Evolutionary conservation across 2,113 vertebrate species (phyloP).

Genomic region (Riparia riparia): DNA sequence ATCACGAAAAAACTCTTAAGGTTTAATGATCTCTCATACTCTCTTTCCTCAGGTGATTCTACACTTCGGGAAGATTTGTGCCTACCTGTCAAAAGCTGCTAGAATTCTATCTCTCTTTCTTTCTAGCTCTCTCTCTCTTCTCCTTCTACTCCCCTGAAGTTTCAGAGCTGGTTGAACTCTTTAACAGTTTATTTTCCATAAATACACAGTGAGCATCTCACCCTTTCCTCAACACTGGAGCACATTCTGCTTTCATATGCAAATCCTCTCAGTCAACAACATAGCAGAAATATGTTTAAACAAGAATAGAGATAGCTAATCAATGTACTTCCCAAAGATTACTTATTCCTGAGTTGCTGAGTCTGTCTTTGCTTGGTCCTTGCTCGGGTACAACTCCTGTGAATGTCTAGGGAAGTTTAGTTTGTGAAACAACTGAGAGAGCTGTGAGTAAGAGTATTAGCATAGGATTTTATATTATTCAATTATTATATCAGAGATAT

Average conservation of each 20-base stretch:
- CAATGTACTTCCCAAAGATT: conserved; percentile 40
- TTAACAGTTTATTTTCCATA: conserved; percentile 64
- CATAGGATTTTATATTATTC: neutral
- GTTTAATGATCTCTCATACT: conserved; percentile 39
- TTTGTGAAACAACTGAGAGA: neutral
- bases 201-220: conserved; percentile 23
- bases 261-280: conserved; percentile 57
- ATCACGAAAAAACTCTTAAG: conserved; percentile 17
- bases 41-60: conserved; percentile 50
- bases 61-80: conserved; percentile 61
- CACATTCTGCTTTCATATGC: conserved; percentile 53
- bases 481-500: neutral
- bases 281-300: conserved; percentile 55
- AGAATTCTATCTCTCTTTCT: conserved; percentile 15
- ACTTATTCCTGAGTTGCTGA: neutral
- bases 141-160: neutral
- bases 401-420: neutral
- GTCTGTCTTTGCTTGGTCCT: conserved; percentile 55
- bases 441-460: neutral
- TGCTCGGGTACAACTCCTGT: neutral
- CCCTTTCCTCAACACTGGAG: neutral
- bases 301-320: conserved; percentile 54
- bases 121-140: neutral
- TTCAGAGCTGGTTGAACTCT: conserved; percentile 47
- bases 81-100: conserved; percentile 35